These are phyloP conservation scores for Ichneumoninae sp. DNA, from an alignment of 2,888 invertebrate genomes.

Conservation along the genomic window DNA sequence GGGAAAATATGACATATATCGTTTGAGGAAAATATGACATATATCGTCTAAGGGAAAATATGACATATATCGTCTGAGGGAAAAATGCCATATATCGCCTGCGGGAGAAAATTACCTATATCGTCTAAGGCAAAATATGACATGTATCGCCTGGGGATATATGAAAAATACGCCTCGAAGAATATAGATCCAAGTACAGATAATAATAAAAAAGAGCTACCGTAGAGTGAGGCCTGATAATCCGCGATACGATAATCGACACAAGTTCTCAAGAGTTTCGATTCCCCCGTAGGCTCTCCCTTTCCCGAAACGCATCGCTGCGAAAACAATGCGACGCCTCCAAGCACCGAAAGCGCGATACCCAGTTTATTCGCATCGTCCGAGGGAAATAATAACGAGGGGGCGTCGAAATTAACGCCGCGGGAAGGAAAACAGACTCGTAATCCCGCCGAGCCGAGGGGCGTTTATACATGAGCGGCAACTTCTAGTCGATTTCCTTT, in stretches of 20 bases:
- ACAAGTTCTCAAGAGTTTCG: constrained; percentile 22
- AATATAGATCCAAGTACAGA: constrained; percentile 8
- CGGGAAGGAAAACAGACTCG: constrained; percentile 76
- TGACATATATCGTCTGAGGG: too few relatives aligned
- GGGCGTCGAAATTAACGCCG: constrained; percentile 56
- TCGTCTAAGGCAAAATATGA: too few relatives aligned
- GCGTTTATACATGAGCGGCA: constrained; percentile 71
- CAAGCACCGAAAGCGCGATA: neutral
- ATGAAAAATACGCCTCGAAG: constrained; percentile 3
- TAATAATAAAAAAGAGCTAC: constrained; percentile 13
- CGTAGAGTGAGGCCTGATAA: constrained; percentile 25
- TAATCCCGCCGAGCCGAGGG: constrained; percentile 72
- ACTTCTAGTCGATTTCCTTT: constrained; percentile 75
- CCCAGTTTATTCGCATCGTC: constrained; percentile 3
- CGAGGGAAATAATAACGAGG: constrained; percentile 2
- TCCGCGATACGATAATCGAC: constrained; percentile 28
- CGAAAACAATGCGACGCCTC: neutral
- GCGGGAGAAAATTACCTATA: too few relatives aligned
- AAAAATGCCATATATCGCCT: too few relatives aligned
- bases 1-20: too few relatives aligned
- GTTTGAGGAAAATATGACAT: too few relatives aligned
- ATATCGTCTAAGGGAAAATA: too few relatives aligned
- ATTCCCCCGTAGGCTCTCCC: neutral
- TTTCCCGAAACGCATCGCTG: neutral
- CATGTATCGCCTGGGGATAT: too few relatives aligned